phyloP scores from a whole-genome alignment of 2,888 invertebrate species.

The Callinectes sapidus region DNA sequence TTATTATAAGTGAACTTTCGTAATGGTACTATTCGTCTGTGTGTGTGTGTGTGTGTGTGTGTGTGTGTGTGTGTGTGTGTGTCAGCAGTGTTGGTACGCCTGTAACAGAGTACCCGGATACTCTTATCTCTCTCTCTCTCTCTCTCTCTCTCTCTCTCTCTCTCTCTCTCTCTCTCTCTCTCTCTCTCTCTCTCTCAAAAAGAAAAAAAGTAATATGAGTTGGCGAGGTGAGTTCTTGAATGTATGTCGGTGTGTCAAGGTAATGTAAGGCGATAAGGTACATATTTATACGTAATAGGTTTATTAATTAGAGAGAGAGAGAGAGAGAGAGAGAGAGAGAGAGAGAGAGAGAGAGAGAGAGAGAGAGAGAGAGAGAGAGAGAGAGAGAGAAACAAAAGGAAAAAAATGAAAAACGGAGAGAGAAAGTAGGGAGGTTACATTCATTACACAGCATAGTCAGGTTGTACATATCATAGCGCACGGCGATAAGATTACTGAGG shows the following conservation, averaged over 20 bases:
- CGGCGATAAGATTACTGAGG: not conserved
- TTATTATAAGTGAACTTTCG: not conserved
- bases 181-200: conserved; percentile 9
- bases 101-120: not conserved
- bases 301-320: not conserved
- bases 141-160: conserved; percentile 35
- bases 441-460: not conserved
- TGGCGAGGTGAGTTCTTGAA: too few species aligned
- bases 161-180: conserved; percentile 32
- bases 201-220: too few species aligned
- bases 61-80: conserved; percentile 45
- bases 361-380: too few species aligned
- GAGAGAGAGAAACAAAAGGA: not conserved
- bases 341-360: too few species aligned
- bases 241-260: too few species aligned
- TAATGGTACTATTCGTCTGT: conserved; percentile 18
- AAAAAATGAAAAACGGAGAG: conserved; percentile 28
- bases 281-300: too few species aligned
- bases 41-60: conserved; percentile 49
- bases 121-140: conserved; percentile 27
- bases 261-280: too few species aligned
- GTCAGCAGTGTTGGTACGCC: not conserved
- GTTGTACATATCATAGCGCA: not conserved
- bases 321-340: too few species aligned
- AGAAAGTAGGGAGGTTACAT: not conserved